A percentile compares a stretch with the other conserved stretches of the same genome.
phyloP scores from a whole-genome alignment of 2,888 invertebrate genomes.

The Netelia fuscicornis region DNA sequence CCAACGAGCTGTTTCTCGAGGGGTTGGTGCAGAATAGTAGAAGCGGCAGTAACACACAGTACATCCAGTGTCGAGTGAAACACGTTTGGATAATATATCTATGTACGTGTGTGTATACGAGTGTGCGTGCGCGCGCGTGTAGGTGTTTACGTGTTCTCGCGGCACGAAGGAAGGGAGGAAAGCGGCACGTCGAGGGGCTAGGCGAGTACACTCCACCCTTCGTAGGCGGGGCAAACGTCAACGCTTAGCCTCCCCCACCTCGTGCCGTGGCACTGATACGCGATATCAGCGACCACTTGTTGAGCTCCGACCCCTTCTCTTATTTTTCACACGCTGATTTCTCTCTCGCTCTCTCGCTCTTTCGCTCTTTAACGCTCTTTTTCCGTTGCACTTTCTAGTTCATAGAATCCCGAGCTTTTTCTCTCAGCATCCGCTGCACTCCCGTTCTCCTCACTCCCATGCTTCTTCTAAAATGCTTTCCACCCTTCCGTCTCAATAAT shows the following conservation, averaged over 20 bases:
- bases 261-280: constrained; percentile 78
- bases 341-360: constrained; percentile 39
- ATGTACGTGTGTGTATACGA: not conserved
- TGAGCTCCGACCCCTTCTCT: constrained; percentile 73
- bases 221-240: constrained; percentile 83
- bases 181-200: constrained; percentile 73
- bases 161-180: constrained; percentile 61
- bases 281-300: constrained; percentile 83
- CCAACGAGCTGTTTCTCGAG: constrained; percentile 69
- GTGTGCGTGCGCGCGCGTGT: not conserved
- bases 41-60: constrained; percentile 47
- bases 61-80: constrained; percentile 51
- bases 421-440: constrained; percentile 16
- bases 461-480: constrained; percentile 34
- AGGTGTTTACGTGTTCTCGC: constrained; percentile 10
- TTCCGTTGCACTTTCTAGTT: constrained; percentile 45
- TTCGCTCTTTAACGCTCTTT: constrained; percentile 12
- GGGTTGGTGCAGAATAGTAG: constrained; percentile 59
- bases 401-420: constrained; percentile 31
- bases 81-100: constrained; percentile 2
- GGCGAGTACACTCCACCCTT: constrained; percentile 80
- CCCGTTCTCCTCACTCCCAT: constrained; percentile 2
- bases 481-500: constrained; percentile 60
- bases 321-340: constrained; percentile 78
- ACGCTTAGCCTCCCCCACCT: constrained; percentile 77